These are phyloP conservation scores for Craniophora ligustri DNA, from an alignment of 2,888 invertebrate genomes.

Conservation along the genomic window DNA sequence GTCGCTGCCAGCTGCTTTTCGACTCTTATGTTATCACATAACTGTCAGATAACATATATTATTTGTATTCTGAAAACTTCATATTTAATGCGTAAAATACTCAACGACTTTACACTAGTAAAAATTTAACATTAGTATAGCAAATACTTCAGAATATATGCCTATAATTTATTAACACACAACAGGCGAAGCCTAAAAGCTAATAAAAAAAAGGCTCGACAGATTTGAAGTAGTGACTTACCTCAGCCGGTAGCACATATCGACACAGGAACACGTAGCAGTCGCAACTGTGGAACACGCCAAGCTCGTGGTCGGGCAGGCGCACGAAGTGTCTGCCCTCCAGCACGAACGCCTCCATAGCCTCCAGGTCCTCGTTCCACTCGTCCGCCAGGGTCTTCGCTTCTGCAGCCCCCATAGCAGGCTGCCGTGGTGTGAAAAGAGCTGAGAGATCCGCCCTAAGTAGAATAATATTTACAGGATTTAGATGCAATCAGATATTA, in stretches of 20 bases:
- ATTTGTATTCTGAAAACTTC: no score
- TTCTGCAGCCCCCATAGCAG: slow-evolving; percentile 94
- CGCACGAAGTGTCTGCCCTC: slow-evolving; percentile 99
- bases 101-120: no score
- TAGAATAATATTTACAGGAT: no score
- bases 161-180: no score
- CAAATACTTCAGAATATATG: no score
- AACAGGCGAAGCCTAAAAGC: no score
- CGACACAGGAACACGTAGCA: slow-evolving; percentile 99
- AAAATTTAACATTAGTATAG: no score
- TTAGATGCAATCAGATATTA: neutral
- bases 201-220: no score
- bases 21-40: no score
- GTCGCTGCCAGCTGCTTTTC: no score
- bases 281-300: slow-evolving; percentile 96
- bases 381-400: slow-evolving; percentile 97
- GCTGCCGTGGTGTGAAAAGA: slow-evolving; percentile 98
- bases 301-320: slow-evolving; percentile 97
- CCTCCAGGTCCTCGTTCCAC: slow-evolving; percentile 99
- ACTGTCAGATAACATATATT: no score
- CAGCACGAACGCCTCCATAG: slow-evolving; percentile 98
- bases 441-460: slow-evolving; percentile 96
- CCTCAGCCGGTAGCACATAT: slow-evolving; percentile 95
- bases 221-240: slow-evolving; percentile 42
- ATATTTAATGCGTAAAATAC: no score